Base-by-base conservation (phyloP, 2,888 invertebrate species). In the Microctonus aethiopoides region DNA sequence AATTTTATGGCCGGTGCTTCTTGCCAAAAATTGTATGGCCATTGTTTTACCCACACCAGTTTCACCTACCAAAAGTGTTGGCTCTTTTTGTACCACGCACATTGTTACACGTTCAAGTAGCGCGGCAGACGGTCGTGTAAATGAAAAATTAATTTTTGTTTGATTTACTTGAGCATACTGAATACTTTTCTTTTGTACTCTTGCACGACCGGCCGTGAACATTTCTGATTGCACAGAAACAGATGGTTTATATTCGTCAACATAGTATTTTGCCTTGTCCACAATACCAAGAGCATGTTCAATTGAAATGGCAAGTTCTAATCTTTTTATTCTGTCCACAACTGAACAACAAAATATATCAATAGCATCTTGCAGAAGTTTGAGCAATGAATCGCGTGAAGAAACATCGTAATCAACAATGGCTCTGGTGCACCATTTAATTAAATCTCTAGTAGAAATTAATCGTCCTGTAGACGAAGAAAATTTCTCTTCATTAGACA, bases 21-120 rank as follows among this genome's bases (percentile, higher is more conserved):
- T 90, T 0, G 98, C 95, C 67, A 99, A 88, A 86, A 95, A 96
- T 84, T 99, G 99, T 0, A 99, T 92, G 0, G 95, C 92, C 0
- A 97, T 95, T 0, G 99, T 99, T 89, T 99, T 99, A 0, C 99
- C 99, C 0, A 97, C 98, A 59, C 99, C 99, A 0, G 99, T 99
- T 88, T 99, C 99, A 32, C 99, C 99, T 0, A 99, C 98, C 6
- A 99, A 88, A 5, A 99, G 88, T 1, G 98, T 95, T 0, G 99
- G 96, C 84, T 99, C 99, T 61, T 91, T 91, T 62, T 93, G 90
- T 0, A 88, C 88, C 0, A 98, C 91, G 81, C 96, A 95, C 72
- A 94, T 94, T 22, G 95, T 92, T 63, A 99, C 92, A 26, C 94
- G 91, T 87, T 99, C 99, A 51, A 99, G 87, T 59, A 97, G 89